Conservation (phyloP, 2,888 invertebrate genomes). For the Meliscaeva auricollis region DNA sequence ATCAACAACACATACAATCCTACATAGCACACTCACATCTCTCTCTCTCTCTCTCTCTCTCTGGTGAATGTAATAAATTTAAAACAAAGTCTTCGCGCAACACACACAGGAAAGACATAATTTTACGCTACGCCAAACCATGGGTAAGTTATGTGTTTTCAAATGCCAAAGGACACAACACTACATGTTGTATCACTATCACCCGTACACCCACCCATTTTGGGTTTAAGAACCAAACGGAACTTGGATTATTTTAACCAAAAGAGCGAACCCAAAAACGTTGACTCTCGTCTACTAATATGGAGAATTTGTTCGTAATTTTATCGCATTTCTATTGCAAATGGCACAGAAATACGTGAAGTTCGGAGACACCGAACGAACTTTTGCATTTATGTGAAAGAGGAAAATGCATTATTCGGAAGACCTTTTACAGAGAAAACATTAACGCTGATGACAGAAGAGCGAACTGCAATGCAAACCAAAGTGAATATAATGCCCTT, state of each 20-base stretch:
- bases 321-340: conserved; percentile 52
- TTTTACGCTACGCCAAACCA: conserved; percentile 60
- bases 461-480: too few species aligned
- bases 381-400: conserved; percentile 9
- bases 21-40: background rate
- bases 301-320: conserved; percentile 48
- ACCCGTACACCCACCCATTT: background rate
- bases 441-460: conserved; percentile 11
- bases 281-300: conserved; percentile 18
- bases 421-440: background rate
- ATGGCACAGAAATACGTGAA: background rate
- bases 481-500: background rate
- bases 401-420: conserved; percentile 13
- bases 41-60: background rate
- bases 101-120: conserved; percentile 61
- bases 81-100: conserved; percentile 53
- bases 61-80: conserved; percentile 40
- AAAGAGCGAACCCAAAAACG: conserved; percentile 48
- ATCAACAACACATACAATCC: background rate
- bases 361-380: too few species aligned
- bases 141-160: conserved; percentile 60
- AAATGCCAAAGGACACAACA: conserved; percentile 54
- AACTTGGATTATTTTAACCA: conserved; percentile 39
- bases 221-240: background rate
- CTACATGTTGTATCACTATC: conserved; percentile 22